These are phyloP conservation scores for Hemibagrus wyckioides DNA, from an alignment of 2,113 vertebrate genomes.

Conservation along the genomic window DNA sequence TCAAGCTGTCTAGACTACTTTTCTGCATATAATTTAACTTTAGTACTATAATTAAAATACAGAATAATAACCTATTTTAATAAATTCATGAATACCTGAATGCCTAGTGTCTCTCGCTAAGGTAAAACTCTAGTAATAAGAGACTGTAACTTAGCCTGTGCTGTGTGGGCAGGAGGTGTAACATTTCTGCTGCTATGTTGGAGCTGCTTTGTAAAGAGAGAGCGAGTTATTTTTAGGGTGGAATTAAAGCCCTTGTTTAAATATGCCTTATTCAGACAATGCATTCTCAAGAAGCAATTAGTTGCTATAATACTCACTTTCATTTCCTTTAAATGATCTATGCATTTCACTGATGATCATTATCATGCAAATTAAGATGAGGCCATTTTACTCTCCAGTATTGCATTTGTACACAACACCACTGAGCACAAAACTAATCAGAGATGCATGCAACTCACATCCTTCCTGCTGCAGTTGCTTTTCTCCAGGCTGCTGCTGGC, in stretches of 20 bases:
- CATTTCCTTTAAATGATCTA: not conserved
- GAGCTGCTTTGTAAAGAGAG: slow-evolving; percentile 4
- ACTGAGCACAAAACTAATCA: not conserved
- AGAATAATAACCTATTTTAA: not conserved
- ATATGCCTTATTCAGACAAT: not conserved
- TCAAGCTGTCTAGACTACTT: not conserved
- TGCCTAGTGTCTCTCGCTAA: not conserved
- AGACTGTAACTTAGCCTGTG: not conserved
- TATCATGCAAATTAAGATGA: not conserved
- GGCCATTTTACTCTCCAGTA: not conserved
- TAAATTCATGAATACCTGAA: not conserved
- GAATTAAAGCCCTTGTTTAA: slow-evolving; percentile 17
- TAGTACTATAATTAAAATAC: not conserved
- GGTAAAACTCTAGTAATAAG: slow-evolving; percentile 12
- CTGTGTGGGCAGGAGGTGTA: slow-evolving; percentile 37
- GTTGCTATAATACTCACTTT: not conserved
- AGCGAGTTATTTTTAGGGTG: slow-evolving; percentile 3
- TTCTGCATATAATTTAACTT: not conserved
- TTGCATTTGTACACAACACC: not conserved
- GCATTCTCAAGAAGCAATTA: not conserved
- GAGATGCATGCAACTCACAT: slow-evolving; percentile 71
- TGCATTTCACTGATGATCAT: not conserved
- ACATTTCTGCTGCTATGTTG: slow-evolving; percentile 18
- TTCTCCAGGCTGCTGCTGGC: slow-evolving; percentile 71
- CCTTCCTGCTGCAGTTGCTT: slow-evolving; percentile 79